Evolutionary conservation across 2,888 invertebrate genomes (phyloP).

Genomic region (Podotricha telesiphe): DNA sequence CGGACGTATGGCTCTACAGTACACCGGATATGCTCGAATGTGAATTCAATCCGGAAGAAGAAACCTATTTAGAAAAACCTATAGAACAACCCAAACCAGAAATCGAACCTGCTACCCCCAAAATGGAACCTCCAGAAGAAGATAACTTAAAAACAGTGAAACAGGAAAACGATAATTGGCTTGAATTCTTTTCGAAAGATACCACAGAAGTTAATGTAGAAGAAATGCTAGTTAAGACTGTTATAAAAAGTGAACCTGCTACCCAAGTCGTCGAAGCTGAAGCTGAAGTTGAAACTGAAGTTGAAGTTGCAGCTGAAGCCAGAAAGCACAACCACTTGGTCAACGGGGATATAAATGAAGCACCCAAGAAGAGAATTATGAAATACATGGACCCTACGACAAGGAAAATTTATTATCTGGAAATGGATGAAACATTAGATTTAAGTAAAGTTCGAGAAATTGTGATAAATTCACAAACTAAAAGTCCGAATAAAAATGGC

Average conservation of each 20-base stretch:
- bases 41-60: conserved; percentile 53
- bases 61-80: conserved; percentile 32
- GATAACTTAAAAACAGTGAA: conserved; percentile 35
- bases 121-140: background rate
- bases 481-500: conserved; percentile 70
- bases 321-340: background rate
- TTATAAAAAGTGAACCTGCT: conserved; percentile 50
- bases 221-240: conserved; percentile 72
- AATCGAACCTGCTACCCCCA: conserved; percentile 39
- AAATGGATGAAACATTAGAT: conserved; percentile 72
- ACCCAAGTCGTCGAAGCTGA: conserved; percentile 10
- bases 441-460: conserved; percentile 74
- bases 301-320: conserved; percentile 7
- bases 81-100: conserved; percentile 41
- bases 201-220: conserved; percentile 70
- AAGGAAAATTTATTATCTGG: conserved; percentile 74
- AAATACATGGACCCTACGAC: conserved; percentile 75
- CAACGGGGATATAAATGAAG: conserved; percentile 40
- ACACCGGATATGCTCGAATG: conserved; percentile 72
- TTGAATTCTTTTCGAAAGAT: conserved; percentile 72
- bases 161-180: conserved; percentile 62
- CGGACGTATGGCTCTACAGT: conserved; percentile 87
- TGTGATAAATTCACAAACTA: conserved; percentile 65
- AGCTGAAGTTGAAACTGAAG: conserved; percentile 32
- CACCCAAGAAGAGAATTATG: conserved; percentile 65